Conservation (phyloP, 1,140 invertebrate species). For the Drosophila albomicans region DNA sequence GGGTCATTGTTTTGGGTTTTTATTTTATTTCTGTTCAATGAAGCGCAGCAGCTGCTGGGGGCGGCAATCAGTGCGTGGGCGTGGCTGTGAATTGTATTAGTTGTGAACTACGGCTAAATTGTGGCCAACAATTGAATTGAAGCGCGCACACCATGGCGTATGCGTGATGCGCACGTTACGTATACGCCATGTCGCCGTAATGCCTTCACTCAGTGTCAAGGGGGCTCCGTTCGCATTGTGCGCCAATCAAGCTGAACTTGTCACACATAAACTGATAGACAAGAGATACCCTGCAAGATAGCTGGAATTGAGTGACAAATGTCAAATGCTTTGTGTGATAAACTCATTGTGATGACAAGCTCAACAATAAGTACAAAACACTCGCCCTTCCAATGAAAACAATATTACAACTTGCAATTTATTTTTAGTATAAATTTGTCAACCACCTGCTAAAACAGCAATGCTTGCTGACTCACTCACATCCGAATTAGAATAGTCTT, state of each 20-base stretch:
- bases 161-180: slow-evolving; percentile 63
- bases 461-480: slow-evolving; percentile 38
- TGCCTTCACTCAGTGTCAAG: slow-evolving; percentile 64
- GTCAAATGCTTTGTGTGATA: neutral
- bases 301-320: neutral
- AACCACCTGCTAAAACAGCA: neutral
- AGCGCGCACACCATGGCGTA: slow-evolving; percentile 44
- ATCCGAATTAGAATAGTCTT: slow-evolving; percentile 31
- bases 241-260: neutral
- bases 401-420: slow-evolving; percentile 37
- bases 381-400: slow-evolving; percentile 17
- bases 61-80: slow-evolving; percentile 15
- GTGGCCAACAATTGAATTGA: slow-evolving; percentile 13
- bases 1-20: slow-evolving; percentile 28
- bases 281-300: slow-evolving; percentile 10
- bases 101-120: slow-evolving; percentile 47
- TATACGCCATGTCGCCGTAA: slow-evolving; percentile 55
- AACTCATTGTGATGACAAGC: neutral
- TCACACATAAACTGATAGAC: neutral
- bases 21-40: slow-evolving; percentile 52
- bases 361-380: no score
- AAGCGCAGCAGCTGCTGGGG: slow-evolving; percentile 51
- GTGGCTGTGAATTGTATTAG: slow-evolving; percentile 33
- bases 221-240: slow-evolving; percentile 18
- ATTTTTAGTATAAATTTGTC: slow-evolving; percentile 21